Conservation (phyloP, 2,113 vertebrate species). For the Cairina moschata region DNA sequence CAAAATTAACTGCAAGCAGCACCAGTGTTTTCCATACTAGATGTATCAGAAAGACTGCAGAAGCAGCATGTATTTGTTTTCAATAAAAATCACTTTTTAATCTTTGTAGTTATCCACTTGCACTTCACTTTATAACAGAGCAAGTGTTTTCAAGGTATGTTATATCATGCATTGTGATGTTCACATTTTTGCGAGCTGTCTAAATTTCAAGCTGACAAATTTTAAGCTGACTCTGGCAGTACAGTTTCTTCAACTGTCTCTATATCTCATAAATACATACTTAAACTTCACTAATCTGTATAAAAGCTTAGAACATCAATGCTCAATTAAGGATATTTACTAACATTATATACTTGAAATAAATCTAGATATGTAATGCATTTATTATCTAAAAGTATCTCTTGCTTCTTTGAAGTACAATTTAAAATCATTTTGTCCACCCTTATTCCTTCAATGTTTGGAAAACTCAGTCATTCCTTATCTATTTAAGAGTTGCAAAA, state of each 20-base stretch:
- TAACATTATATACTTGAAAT: neutral
- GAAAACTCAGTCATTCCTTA: neutral
- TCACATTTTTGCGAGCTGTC: neutral
- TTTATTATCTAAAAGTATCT: neutral
- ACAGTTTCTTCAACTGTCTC: neutral
- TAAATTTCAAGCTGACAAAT: neutral
- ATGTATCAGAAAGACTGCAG: neutral
- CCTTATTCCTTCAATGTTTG: neutral
- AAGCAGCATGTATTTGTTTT: neutral
- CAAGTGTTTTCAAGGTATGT: neutral
- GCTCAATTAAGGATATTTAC: neutral
- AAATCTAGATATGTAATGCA: neutral
- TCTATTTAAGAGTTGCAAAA: neutral
- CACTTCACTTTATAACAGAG: neutral
- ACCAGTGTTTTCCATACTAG: neutral
- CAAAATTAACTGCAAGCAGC: neutral
- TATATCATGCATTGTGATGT: neutral
- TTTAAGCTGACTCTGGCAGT: neutral
- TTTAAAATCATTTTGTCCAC: neutral
- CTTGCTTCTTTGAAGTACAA: neutral
- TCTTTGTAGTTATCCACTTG: neutral
- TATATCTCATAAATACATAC: neutral
- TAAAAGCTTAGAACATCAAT: neutral
- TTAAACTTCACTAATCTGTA: neutral
- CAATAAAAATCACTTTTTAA: neutral